phyloP scores from a whole-genome alignment of 2,797 vertebrate species.

The Serranus cabrilla region DNA sequence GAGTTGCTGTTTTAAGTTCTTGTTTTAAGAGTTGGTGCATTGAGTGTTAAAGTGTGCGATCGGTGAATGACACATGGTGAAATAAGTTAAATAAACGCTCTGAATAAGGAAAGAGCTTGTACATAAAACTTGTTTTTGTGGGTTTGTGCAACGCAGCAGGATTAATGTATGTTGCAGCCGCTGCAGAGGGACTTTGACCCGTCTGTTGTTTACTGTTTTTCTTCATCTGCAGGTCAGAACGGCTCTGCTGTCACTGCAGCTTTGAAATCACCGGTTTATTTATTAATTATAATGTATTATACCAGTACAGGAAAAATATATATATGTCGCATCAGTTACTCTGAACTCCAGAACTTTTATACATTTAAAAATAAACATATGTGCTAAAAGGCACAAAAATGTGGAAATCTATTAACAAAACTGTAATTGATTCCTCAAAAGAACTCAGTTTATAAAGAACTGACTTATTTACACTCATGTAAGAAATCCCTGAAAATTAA shows the following conservation, averaged over 20 bases:
- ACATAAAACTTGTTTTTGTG: background rate
- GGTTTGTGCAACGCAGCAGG: background rate
- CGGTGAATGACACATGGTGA: background rate
- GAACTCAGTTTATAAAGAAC: no score
- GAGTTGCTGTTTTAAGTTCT: background rate
- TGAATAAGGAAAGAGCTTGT: background rate
- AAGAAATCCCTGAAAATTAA: no score
- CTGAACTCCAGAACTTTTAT: background rate
- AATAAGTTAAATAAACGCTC: background rate
- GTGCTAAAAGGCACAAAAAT: no score
- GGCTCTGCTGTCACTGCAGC: slow-evolving; percentile 10
- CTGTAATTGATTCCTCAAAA: no score
- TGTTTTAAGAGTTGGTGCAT: background rate
- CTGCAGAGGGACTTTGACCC: slow-evolving; percentile 55
- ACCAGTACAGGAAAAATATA: background rate
- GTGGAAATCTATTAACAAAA: no score
- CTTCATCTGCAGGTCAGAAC: background rate
- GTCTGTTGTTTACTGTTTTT: slow-evolving; percentile 33
- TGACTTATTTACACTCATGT: no score
- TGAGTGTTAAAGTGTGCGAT: background rate
- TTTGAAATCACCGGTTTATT: background rate
- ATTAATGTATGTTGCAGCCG: background rate
- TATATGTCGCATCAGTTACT: background rate
- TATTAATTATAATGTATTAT: background rate
- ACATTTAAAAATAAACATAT: background rate